Evolutionary conservation across 2,113 vertebrate species (phyloP), one percentile per base, ranked within the genome.

Genomic region (Malurus alboscapulatus): DNA sequence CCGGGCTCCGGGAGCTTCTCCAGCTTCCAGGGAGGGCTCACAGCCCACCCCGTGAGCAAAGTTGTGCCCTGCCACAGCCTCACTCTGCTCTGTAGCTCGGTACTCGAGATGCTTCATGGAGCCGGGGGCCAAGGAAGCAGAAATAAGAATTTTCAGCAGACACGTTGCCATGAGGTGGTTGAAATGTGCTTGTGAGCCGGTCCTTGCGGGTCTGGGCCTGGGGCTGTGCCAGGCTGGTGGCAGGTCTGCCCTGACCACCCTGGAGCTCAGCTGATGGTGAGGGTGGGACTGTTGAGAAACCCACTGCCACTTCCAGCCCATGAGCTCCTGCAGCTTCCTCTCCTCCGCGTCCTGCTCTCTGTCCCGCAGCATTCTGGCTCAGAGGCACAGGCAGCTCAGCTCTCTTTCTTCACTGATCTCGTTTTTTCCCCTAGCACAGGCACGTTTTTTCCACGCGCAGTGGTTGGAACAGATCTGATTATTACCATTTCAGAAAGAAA

Each of bases 401-500:
- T 50, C 20, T 0, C 58, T 53, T 29, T 81, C 81, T 68, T 66
- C 81, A 62, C 61, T 24, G 38, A 65, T 61, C 72, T 83, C 2
- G 1, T 14, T 62, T 84, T 68, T 73, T 48, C 67, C 82, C 65
- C 20, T 57, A 83, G 59, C 75, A 38, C 51, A 69, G 19, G 17
- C 66, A 26, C 36, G 32, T 25, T 81, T 92, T 83, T 91, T 91
- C 83, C 75, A 34, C 2, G 1, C 0, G 0, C 14, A 1, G 67
- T 53, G 79, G 61, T 65, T 40, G 81, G 84, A 82, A 77, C 81
- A 65, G 71, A 68, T 48, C 88, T 38, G 86, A 65, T 89, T 62
- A 55, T 84, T 62, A 38, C 38, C 53, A 38, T 59, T 59, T 85
- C 82, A 83, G 75, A 73, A 42, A 68, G 83, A 77, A 88, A 95